Evolutionary conservation across 2,113 vertebrate species (phyloP).

Genomic region (Amphilophus citrinellus): DNA sequence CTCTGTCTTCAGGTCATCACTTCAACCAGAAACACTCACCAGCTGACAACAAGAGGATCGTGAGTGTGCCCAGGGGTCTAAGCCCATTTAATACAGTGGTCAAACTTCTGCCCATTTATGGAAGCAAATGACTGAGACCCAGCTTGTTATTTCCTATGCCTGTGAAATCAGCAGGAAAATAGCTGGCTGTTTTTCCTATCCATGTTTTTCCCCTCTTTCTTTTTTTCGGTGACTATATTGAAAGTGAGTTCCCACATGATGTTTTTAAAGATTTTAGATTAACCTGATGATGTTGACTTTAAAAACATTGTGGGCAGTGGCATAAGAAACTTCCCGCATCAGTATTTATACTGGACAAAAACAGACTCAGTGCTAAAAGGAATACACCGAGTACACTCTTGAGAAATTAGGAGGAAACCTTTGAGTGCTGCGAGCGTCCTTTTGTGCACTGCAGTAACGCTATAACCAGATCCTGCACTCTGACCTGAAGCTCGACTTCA

Average conservation of each 20-base stretch:
- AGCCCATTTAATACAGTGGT: conserved; percentile 10
- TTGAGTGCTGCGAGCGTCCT: background rate
- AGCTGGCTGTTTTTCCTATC: conserved; percentile 51
- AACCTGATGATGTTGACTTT: conserved; percentile 33
- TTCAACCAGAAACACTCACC: background rate
- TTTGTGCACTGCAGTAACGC: background rate
- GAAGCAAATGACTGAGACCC: conserved; percentile 55
- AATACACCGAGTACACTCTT: background rate
- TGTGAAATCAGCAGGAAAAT: conserved; percentile 65
- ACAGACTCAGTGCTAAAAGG: background rate
- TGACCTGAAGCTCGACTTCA: conserved; percentile 29
- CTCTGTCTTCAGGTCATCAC: conserved; percentile 12
- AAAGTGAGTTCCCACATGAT: conserved; percentile 17
- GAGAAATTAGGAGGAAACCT: background rate
- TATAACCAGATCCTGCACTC: background rate
- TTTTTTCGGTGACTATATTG: background rate
- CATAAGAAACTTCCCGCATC: conserved; percentile 18
- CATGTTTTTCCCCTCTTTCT: background rate
- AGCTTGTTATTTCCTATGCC: conserved; percentile 69
- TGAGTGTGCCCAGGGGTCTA: background rate
- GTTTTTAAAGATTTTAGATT: conserved; percentile 8
- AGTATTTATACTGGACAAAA: conserved; percentile 23
- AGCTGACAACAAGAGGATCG: background rate
- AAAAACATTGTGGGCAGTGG: conserved; percentile 6
- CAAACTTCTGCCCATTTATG: conserved; percentile 81